These are phyloP conservation scores for Magallana angulata DNA, from an alignment of 1,140 invertebrate genomes.

Conservation along the genomic window DNA sequence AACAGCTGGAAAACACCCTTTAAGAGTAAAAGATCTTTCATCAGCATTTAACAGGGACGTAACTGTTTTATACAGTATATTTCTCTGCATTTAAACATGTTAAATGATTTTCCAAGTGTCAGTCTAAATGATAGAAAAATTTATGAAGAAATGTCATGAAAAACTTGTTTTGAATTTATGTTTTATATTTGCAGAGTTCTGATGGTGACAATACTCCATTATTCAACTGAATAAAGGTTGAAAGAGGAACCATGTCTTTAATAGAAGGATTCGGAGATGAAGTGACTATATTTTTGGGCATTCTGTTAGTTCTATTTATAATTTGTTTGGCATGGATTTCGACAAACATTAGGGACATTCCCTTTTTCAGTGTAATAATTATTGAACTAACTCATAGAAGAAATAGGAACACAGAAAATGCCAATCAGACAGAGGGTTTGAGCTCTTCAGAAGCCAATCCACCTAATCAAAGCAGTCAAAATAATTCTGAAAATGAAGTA, in stretches of 20 bases:
- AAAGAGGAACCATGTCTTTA: conserved; percentile 69
- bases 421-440: not conserved
- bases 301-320: conserved; percentile 81
- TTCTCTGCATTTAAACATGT: too few species aligned
- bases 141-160: too few species aligned
- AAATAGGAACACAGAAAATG: conserved; percentile 27
- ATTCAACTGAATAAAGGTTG: too few species aligned
- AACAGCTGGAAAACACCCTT: too few species aligned
- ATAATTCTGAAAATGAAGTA: not conserved
- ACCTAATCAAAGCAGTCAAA: not conserved
- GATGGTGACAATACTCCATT: too few species aligned
- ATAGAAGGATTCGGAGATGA: conserved; percentile 91
- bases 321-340: conserved; percentile 87
- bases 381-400: conserved; percentile 65
- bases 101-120: too few species aligned
- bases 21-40: too few species aligned
- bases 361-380: conserved; percentile 68
- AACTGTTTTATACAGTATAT: too few species aligned
- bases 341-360: conserved; percentile 79
- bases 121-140: too few species aligned
- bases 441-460: not conserved
- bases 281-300: conserved; percentile 86
- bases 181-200: too few species aligned
- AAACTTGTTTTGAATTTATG: too few species aligned
- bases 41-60: too few species aligned